A percentile compares a stretch with the other conserved stretches of the same genome.
These are phyloP conservation scores for Brienomyrus longianalis DNA, from an alignment of 2,113 vertebrate genomes.

Conservation along the genomic window DNA sequence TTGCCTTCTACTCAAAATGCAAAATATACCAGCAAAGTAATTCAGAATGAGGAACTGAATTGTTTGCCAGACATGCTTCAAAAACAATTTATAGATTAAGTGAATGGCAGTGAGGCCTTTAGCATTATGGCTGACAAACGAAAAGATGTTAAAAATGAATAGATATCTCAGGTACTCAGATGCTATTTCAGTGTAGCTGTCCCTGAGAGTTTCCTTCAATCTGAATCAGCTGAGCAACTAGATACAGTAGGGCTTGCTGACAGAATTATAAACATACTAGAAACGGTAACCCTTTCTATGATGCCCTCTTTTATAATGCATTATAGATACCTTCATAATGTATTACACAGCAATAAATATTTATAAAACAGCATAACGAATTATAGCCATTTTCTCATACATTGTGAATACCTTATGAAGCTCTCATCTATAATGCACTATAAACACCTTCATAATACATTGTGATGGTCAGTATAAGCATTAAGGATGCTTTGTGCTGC, in stretches of 20 bases:
- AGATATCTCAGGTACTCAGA: not conserved
- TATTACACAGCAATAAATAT: no score
- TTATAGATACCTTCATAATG: no score
- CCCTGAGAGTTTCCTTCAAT: not conserved
- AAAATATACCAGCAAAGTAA: not conserved
- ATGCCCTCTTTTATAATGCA: no score
- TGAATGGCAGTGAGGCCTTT: not conserved
- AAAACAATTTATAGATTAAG: not conserved
- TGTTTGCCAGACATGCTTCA: not conserved
- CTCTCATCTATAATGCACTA: no score
- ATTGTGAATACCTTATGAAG: no score
- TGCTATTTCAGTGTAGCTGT: not conserved
- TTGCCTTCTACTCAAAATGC: not conserved
- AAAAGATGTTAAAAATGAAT: not conserved
- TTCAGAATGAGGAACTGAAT: not conserved
- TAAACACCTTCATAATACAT: no score
- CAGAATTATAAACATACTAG: not conserved
- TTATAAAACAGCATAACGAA: no score
- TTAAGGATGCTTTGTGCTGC: no score
- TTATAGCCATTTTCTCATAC: no score
- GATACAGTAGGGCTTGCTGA: not conserved
- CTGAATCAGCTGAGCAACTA: not conserved
- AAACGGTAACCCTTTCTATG: not conserved
- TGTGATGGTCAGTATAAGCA: no score
- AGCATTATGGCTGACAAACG: not conserved